These are phyloP conservation scores for Uropsilus gracilis DNA, from an alignment of 2,113 vertebrate species.

Conservation along the genomic window DNA sequence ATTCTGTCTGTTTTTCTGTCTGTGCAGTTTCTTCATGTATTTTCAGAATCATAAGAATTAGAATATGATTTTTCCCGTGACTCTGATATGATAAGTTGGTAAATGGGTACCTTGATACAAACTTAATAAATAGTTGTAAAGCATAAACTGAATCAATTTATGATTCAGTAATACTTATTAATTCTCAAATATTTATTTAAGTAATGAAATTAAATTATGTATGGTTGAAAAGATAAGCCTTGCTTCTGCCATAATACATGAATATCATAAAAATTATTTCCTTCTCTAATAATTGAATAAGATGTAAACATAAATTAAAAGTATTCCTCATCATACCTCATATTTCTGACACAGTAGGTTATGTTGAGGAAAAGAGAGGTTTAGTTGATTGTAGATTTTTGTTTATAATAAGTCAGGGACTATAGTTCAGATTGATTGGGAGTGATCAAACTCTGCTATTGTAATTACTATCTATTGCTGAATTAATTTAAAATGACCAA, in stretches of 20 bases:
- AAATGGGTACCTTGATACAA: neutral
- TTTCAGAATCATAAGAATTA: slow-evolving; percentile 22
- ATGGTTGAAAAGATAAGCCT: neutral
- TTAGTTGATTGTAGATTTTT: slow-evolving; percentile 14
- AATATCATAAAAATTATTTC: neutral
- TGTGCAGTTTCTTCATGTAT: neutral
- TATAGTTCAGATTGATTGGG: neutral
- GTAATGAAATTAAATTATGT: slow-evolving; percentile 32
- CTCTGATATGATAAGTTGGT: neutral
- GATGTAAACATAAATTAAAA: neutral
- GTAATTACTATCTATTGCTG: neutral
- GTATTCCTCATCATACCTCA: neutral
- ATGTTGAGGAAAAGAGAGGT: neutral
- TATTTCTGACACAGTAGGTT: slow-evolving; percentile 40
- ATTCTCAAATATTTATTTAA: slow-evolving; percentile 59
- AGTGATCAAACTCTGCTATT: neutral
- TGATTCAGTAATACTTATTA: slow-evolving; percentile 40
- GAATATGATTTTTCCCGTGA: slow-evolving; percentile 2
- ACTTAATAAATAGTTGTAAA: neutral
- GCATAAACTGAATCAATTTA: slow-evolving; percentile 7
- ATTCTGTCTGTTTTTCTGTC: neutral
- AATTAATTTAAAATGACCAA: neutral
- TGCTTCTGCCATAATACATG: neutral
- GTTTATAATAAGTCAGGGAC: neutral
- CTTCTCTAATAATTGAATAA: neutral